Evolutionary conservation across 1,140 invertebrate genomes (phyloP).

Genomic region (Plectrocnemia conspersa): DNA sequence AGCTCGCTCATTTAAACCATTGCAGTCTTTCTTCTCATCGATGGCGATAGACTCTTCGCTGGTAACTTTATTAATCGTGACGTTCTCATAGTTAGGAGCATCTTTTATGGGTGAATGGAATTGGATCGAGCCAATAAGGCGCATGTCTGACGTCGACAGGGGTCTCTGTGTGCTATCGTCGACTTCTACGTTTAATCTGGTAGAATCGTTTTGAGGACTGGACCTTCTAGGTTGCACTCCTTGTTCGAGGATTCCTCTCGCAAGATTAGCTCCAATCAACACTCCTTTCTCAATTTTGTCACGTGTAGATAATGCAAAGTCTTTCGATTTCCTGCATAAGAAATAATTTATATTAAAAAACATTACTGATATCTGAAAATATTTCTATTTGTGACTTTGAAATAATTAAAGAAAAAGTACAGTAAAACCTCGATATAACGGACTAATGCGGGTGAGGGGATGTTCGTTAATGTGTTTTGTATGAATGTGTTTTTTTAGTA

Average conservation of each 20-base stretch:
- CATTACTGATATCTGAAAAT: too few relatives aligned
- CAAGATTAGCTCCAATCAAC: not conserved
- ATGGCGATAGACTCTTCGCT: not conserved
- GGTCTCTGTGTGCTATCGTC: not conserved
- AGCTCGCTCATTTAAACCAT: not conserved
- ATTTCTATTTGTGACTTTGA: too few relatives aligned
- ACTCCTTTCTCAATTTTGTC: not conserved
- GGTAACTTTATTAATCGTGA: not conserved
- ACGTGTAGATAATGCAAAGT: too few relatives aligned
- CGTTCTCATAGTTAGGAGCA: not conserved
- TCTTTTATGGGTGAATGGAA: not conserved
- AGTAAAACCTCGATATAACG: too few relatives aligned
- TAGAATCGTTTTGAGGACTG: not conserved
- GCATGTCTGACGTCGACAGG: not conserved
- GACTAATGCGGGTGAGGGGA: too few relatives aligned
- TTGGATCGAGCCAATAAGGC: not conserved
- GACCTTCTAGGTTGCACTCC: not conserved
- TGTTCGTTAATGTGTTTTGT: too few relatives aligned
- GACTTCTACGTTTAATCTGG: too few relatives aligned
- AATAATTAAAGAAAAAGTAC: too few relatives aligned
- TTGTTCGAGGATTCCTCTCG: slow-evolving; percentile 1
- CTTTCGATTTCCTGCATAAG: too few relatives aligned
- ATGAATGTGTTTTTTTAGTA: too few relatives aligned
- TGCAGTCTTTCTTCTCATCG: not conserved
- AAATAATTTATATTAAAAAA: too few relatives aligned